Evolutionary conservation across 2,113 vertebrate genomes (phyloP), one percentile per base, ranked within the genome.

Genomic region (Coreoperca whiteheadi): DNA sequence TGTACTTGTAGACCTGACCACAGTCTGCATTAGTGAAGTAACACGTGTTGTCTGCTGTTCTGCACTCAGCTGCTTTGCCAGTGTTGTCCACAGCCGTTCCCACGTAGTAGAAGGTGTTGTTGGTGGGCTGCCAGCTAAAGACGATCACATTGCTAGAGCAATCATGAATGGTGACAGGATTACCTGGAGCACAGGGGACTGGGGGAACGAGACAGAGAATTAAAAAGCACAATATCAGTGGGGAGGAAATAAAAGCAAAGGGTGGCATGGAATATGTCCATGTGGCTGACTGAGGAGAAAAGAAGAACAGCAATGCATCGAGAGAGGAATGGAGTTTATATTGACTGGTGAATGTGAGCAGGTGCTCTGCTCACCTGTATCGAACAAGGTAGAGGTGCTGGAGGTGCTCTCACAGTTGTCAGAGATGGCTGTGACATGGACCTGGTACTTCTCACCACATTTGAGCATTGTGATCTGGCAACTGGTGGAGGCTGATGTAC

Each of bases 151-250:
- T 95, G 81, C 91, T 93, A 56, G 85, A 86, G 73, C 96, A 96
- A 3, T 89, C 73, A 6, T 91, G 87, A 46, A 20, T 60, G 23
- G 87, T 46, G 0, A 20, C 1, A 30, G 88, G 53, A 15, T 86
- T 30, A 12, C 82, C 75, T 1, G 96, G 96, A 25, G 93, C 92
- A 63, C 96, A 96, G 20, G 95, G 92, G 10, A 93, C 96, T 96
- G 85, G 30, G 46, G 30, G 16, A 20, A 73, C 2, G 64, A 72
- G 56, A 60, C 3, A 59, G 6, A 1, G 0, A 37, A 43, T 43
- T 16, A 68, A n/a, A 51, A 18, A 60, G 8, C 8, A 23, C 15
- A 71, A 18, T 60, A n/a, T n/a, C n/a, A 57, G 61, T 66, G 4
- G 2, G 2, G 32, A 63, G 25, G 3, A 30, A 20, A 34, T 23